Evolutionary conservation across 1,140 invertebrate species (phyloP).

Genomic region (Telenomus remus): DNA sequence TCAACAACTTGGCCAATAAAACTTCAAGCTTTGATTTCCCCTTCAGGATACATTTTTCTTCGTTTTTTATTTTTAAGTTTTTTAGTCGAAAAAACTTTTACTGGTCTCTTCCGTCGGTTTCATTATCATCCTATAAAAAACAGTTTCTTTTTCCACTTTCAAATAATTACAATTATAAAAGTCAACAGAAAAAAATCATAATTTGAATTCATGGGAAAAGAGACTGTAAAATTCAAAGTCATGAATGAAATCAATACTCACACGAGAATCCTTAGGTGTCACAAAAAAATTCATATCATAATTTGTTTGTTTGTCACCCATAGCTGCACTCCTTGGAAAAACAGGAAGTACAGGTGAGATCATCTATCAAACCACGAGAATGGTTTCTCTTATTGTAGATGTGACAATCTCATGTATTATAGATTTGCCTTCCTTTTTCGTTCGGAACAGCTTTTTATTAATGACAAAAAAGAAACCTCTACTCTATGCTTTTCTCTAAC

Average conservation of each 20-base stretch:
- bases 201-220: too few species aligned
- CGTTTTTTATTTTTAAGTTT: too few species aligned
- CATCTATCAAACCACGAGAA: slow-evolving; percentile 22
- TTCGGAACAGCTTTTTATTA: slow-evolving; percentile 33
- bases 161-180: too few species aligned
- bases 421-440: slow-evolving; percentile 24
- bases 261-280: not conserved
- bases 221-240: too few species aligned
- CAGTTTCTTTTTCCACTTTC: too few species aligned
- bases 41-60: too few species aligned
- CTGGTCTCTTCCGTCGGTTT: too few species aligned
- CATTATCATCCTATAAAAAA: too few species aligned
- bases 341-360: slow-evolving; percentile 74
- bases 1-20: slow-evolving; percentile 7
- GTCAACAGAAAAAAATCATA: too few species aligned
- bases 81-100: too few species aligned
- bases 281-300: slow-evolving; percentile 45
- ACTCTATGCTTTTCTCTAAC: slow-evolving; percentile 18
- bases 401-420: slow-evolving; percentile 24
- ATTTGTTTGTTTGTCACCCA: slow-evolving; percentile 64
- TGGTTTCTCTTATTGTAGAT: slow-evolving; percentile 39
- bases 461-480: slow-evolving; percentile 9
- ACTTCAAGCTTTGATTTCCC: slow-evolving; percentile 10
- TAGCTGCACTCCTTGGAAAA: slow-evolving; percentile 75
- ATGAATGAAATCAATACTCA: not conserved